Evolutionary conservation across 2,113 vertebrate genomes (phyloP).

Genomic region (Bubo scandiacus): DNA sequence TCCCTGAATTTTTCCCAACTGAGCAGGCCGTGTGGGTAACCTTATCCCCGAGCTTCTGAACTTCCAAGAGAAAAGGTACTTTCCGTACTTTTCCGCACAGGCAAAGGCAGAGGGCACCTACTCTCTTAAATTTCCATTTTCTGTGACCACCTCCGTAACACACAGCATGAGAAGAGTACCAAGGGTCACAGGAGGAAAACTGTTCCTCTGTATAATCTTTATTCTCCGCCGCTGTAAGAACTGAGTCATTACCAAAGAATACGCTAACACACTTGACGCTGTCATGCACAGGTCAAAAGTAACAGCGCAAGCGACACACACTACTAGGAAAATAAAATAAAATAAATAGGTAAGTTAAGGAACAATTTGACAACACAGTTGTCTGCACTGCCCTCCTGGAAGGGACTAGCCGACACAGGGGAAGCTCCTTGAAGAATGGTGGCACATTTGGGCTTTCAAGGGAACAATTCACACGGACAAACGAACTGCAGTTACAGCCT

Average conservation of each 20-base stretch:
- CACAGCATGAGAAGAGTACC: background rate
- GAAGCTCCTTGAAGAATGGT: background rate
- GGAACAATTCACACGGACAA: background rate
- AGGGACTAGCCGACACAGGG: fast-evolving
- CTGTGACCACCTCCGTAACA: background rate
- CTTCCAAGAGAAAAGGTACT: background rate
- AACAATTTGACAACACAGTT: fast-evolving
- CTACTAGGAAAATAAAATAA: background rate
- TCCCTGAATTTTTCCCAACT: background rate
- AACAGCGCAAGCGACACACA: fast-evolving
- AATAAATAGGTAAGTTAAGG: fast-evolving
- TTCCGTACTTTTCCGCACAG: fast-evolving
- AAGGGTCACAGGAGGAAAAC: background rate
- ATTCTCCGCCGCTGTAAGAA: background rate
- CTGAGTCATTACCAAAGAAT: background rate
- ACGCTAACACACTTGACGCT: fast-evolving
- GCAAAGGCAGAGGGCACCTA: background rate
- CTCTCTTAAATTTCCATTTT: background rate
- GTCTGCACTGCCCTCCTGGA: background rate
- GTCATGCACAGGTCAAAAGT: fast-evolving
- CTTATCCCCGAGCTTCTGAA: background rate
- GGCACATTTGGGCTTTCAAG: background rate
- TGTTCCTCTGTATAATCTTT: background rate
- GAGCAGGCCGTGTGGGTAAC: fast-evolving
- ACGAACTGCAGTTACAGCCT: fast-evolving